These are phyloP conservation scores for Cremastobaeus sp. DNA, from an alignment of 2,888 invertebrate species.

Conservation along the genomic window DNA sequence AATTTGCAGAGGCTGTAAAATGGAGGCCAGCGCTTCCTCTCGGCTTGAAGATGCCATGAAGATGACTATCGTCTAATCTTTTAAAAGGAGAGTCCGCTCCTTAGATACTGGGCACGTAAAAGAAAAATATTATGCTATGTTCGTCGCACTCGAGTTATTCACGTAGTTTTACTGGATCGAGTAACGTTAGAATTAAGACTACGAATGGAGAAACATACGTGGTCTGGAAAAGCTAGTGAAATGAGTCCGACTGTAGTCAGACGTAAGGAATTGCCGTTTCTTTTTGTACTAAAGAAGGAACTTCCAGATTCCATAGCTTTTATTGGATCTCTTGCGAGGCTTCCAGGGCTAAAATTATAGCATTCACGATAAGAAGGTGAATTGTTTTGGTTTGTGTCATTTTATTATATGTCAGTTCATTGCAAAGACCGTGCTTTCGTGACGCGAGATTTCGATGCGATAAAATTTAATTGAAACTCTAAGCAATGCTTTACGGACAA, in stretches of 20 bases:
- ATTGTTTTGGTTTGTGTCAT: constrained; percentile 1
- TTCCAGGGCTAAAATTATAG: background rate
- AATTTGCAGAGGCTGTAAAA: constrained; percentile 32
- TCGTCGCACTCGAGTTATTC: constrained; percentile 34
- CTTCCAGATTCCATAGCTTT: constrained; percentile 9
- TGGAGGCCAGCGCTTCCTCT: constrained; percentile 45
- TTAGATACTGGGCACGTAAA: constrained; percentile 54
- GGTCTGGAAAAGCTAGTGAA: constrained; percentile 38
- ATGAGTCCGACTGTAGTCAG: constrained; percentile 29
- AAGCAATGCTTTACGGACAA: background rate
- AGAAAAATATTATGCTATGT: constrained; percentile 62
- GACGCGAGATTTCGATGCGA: constrained; percentile 1
- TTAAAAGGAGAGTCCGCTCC: constrained; percentile 54
- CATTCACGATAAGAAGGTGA: background rate
- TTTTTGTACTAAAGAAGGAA: background rate
- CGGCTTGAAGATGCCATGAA: constrained; percentile 57
- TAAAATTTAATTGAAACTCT: constrained; percentile 40
- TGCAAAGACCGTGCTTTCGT: too few relatives aligned
- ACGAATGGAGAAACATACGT: constrained; percentile 31
- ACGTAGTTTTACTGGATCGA: constrained; percentile 11
- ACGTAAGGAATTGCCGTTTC: constrained; percentile 11
- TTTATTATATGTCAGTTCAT: background rate
- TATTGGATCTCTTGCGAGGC: background rate
- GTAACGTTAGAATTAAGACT: constrained; percentile 36
- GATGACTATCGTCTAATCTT: constrained; percentile 64